Evolutionary conservation across 2,888 invertebrate genomes (phyloP), one percentile per base, ranked within the genome.

Genomic region (Peribatodes rhomboidaria): DNA sequence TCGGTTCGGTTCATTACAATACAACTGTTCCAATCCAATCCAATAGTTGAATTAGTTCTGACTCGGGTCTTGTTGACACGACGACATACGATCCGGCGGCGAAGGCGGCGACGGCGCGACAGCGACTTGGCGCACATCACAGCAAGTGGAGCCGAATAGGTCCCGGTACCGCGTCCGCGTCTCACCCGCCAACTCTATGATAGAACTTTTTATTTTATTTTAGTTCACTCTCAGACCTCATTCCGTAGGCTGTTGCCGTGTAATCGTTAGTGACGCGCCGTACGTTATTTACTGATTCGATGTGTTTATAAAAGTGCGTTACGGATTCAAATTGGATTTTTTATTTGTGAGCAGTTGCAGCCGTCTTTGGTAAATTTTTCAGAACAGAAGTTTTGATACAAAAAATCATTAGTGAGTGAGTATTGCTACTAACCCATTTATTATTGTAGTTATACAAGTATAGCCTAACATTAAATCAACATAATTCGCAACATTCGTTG

Each of bases 141-240:
- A 46, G 47, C 35, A n/a, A 50, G 35, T 35, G 11, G 49, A 31
- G 33, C 16, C 18, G n/a, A 53, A 39, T 44, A n/a, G n/a, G n/a
- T n/a, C n/a, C n/a, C n/a, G n/a, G n/a, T n/a, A 42, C 42, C 42
- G 44, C 44, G 44, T 0, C 37, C 44, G 44, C 41, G 44, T 18
- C 44, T 57, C 52, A 52, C 46, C 63, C 44, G 53, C 63, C 53
- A 47, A 20, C 52, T 33, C 31, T n/a, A 2, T 35, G 35, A 16
- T 64, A 59, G 47, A 64, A 64, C 52, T 46, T 53, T 57, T 63
- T 63, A 37, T 39, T 50, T 50, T 50, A 49, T 54, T 50, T 57
- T 63, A 64, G 64, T 64, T 16, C 64, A 59, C 49, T 54, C 47
- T 63, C 47, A 46, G 63, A 47, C 37, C 33, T 27, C 63, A 53